Conservation (phyloP, 2,797 vertebrate species). For the Onychomys torridus region DNA sequence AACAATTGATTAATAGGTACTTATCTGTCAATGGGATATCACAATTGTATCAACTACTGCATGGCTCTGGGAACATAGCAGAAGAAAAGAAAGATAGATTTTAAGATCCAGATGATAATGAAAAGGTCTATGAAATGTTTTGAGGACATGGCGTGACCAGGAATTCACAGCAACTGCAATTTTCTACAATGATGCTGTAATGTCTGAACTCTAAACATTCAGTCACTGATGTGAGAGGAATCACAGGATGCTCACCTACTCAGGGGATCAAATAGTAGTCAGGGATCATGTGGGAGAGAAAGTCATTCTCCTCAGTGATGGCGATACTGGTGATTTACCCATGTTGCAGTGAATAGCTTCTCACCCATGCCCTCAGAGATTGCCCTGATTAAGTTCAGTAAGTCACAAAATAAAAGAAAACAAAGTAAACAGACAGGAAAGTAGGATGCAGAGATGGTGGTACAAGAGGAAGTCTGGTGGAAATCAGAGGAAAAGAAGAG, state of each 20-base stretch:
- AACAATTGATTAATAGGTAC: neutral
- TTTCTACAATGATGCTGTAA: neutral
- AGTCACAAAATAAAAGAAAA: neutral
- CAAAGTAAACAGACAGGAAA: neutral
- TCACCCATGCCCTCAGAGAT: neutral
- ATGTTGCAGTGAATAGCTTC: neutral
- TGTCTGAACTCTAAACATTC: neutral
- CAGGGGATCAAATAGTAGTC: neutral
- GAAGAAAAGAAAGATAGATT: neutral
- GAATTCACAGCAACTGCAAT: neutral
- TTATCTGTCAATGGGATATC: neutral
- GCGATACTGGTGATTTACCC: neutral
- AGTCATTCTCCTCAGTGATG: neutral
- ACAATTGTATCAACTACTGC: neutral
- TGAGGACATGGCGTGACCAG: neutral
- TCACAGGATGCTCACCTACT: neutral
- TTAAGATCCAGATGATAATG: neutral
- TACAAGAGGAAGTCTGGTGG: neutral
- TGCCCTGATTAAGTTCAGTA: neutral
- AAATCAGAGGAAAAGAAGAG: neutral
- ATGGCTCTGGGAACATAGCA: neutral
- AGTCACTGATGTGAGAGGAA: neutral
- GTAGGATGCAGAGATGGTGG: neutral
- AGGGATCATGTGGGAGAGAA: neutral
- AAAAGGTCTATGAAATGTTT: neutral